These are phyloP conservation scores for Coptodon bakossiorum DNA, from an alignment of 2,113 vertebrate genomes.

Conservation along the genomic window DNA sequence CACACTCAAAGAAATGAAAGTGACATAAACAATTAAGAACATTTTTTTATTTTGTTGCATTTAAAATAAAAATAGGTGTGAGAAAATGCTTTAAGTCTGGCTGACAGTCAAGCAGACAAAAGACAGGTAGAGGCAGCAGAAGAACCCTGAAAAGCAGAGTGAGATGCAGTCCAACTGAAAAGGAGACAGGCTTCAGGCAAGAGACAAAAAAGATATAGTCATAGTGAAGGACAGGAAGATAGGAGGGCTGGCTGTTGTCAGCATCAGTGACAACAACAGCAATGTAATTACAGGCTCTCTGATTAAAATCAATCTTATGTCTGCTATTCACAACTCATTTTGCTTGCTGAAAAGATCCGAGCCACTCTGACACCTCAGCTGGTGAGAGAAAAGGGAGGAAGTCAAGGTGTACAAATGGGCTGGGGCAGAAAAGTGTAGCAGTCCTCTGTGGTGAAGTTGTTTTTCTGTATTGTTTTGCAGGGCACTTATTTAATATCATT, in stretches of 20 bases:
- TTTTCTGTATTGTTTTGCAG: not conserved
- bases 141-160: not conserved
- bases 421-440: not conserved
- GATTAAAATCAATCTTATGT: slow-evolving; percentile 68
- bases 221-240: slow-evolving; percentile 43
- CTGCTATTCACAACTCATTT: slow-evolving; percentile 55
- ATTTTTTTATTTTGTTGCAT: not conserved
- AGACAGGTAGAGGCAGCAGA: slow-evolving; percentile 3
- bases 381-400: not conserved
- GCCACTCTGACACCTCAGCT: slow-evolving; percentile 7
- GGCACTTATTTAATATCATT: not conserved
- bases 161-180: slow-evolving; percentile 13
- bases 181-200: slow-evolving; percentile 18
- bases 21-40: not conserved
- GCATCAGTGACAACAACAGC: slow-evolving; percentile 48
- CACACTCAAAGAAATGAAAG: not conserved
- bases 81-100: not conserved
- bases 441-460: not conserved
- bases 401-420: slow-evolving; percentile 12
- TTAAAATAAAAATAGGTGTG: not conserved
- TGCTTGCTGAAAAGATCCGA: slow-evolving; percentile 27
- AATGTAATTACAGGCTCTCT: slow-evolving; percentile 59
- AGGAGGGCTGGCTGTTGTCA: slow-evolving; percentile 49
- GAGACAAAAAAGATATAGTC: slow-evolving; percentile 47
- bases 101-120: not conserved